Percentiles rank a stretch among this genome's conserved stretches.
phyloP scores from a whole-genome alignment of 2,888 invertebrate genomes.

The Phengaris arion region DNA sequence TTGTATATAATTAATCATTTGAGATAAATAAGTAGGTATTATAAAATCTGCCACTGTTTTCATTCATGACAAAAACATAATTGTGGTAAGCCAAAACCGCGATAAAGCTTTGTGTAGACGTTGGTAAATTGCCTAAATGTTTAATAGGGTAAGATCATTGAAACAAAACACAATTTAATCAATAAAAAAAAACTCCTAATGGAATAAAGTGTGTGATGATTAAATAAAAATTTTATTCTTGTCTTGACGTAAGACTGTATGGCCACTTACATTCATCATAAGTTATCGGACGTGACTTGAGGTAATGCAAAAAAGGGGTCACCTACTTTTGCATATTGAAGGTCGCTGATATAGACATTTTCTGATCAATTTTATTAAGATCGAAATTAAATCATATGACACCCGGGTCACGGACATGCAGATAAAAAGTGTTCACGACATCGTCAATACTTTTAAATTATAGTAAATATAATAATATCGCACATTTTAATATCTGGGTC shows the following conservation, averaged over 20 bases:
- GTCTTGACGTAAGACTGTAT: constrained; percentile 36
- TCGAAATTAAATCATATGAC: constrained; percentile 54
- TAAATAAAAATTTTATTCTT: not conserved
- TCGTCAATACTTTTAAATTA: constrained; percentile 34
- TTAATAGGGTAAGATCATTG: not conserved
- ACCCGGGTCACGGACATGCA: constrained; percentile 62
- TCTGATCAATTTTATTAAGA: constrained; percentile 52
- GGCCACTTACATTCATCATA: constrained; percentile 41
- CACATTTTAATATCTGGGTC: constrained; percentile 7
- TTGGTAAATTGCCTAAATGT: not conserved
- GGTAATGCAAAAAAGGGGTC: constrained; percentile 52
- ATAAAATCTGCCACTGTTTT: not conserved
- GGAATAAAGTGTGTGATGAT: not conserved
- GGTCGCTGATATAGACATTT: constrained; percentile 63
- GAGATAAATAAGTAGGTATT: not conserved
- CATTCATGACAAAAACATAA: constrained; percentile 5
- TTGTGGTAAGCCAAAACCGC: not conserved
- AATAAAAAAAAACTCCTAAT: constrained; percentile 10
- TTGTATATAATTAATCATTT: not conserved
- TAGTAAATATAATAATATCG: constrained; percentile 22
- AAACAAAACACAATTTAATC: not conserved
- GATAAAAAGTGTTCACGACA: constrained; percentile 51
- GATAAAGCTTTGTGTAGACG: not conserved
- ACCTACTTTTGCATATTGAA: constrained; percentile 72
- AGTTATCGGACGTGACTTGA: constrained; percentile 41